Evolutionary conservation across 2,888 invertebrate species (phyloP), one percentile per base, ranked within the genome.

Genomic region (Tetheella fluctuosa): DNA sequence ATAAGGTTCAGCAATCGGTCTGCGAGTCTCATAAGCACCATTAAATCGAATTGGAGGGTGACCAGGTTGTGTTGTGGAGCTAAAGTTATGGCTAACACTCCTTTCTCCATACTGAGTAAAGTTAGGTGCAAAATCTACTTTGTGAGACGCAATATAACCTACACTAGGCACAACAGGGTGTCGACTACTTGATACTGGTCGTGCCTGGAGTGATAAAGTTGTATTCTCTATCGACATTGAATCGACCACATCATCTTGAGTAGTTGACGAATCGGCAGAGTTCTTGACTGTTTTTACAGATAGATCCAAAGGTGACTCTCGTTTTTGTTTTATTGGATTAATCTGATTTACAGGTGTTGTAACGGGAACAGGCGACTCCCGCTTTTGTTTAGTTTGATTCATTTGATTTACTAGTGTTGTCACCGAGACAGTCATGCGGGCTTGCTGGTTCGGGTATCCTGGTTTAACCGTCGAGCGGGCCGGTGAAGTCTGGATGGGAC

Each of bases 281-380:
- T 97, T 97, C 81, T 97, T 95, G 0, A 98, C 96, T 1, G 97
- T 98, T 85, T 98, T 97, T 54, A 98, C 97, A 0, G 98, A 98
- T 59, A 98, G 93, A 89, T 98, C 98, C 63, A 98, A 88, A 0
- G 97, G 98, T 12, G 97, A 97, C 84, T 97, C 97, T 42, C 96
- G 93, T 83, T 96, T 96, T 64, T 91, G 91, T 79, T 92, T 91
- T 25, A 85, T 86, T 73, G 86, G 88, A 69, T 83, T 87, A 74
- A 83, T 80, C 79, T 90, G 86, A 74, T 85, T 83, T 15, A 86
- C 83, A 61, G 85, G 69, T 39, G 86, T 73, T 8, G 88, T 83
- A 13, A 85, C 85, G 20, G 89, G 97, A 61, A 97, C 87, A 0
- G 97, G 97, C 3, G 96, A 96, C 81, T 96, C 96, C 42, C 95